These are phyloP conservation scores for Pinna nobilis DNA, from an alignment of 1,140 invertebrate genomes.

Conservation along the genomic window DNA sequence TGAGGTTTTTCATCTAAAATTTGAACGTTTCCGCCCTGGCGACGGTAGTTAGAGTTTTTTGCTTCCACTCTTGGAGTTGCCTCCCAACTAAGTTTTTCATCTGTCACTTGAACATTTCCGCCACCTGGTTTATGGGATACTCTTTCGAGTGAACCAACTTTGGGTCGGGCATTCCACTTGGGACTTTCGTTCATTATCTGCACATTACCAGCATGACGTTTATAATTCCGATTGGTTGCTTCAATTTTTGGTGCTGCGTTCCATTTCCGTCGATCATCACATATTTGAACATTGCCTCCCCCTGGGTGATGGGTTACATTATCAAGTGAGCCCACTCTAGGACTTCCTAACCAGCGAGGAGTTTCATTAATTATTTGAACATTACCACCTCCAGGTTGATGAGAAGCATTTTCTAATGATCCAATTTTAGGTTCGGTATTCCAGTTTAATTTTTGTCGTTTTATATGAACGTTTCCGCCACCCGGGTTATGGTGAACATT, in stretches of 20 bases:
- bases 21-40: slow-evolving; percentile 51
- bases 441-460: slow-evolving; percentile 42
- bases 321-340: slow-evolving; percentile 83
- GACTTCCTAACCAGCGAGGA: slow-evolving; percentile 52
- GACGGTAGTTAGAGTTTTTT: slow-evolving; percentile 80
- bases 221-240: slow-evolving; percentile 78
- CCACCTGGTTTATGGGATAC: slow-evolving; percentile 61
- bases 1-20: slow-evolving; percentile 48
- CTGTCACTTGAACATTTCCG: slow-evolving; percentile 51
- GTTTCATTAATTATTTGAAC: slow-evolving; percentile 53
- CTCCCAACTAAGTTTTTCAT: slow-evolving; percentile 87
- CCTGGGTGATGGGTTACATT: slow-evolving; percentile 71
- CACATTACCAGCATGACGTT: slow-evolving; percentile 62
- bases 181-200: slow-evolving; percentile 80
- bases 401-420: slow-evolving; percentile 62
- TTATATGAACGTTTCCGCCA: slow-evolving; percentile 61
- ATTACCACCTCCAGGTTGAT: slow-evolving; percentile 62
- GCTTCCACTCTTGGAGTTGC: slow-evolving; percentile 73
- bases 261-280: slow-evolving; percentile 58
- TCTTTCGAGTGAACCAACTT: slow-evolving; percentile 60
- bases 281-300: slow-evolving; percentile 59
- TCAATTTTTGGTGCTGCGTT: slow-evolving; percentile 63
- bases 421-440: slow-evolving; percentile 54
- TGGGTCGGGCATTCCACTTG: slow-evolving; percentile 72
- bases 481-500: slow-evolving; percentile 58